A percentile compares a stretch with the other conserved stretches of the same genome.
phyloP scores from a whole-genome alignment of 2,797 vertebrate genomes.

The Tangara arthus region DNA sequence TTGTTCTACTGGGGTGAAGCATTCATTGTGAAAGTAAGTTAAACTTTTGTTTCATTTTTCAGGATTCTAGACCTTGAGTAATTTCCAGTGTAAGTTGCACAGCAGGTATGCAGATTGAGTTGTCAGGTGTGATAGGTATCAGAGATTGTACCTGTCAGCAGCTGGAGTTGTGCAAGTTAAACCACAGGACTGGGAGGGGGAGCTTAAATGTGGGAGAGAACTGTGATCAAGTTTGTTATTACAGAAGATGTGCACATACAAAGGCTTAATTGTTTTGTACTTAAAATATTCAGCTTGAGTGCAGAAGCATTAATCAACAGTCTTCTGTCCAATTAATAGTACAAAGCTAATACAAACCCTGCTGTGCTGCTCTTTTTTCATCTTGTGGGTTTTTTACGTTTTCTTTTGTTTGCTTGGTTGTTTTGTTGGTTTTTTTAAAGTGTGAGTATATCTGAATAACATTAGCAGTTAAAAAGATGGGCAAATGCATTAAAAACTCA shows the following conservation, averaged over 20 bases:
- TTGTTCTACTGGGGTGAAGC: neutral
- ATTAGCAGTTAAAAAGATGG: neutral
- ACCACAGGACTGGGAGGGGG: neutral
- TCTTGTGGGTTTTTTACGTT: neutral
- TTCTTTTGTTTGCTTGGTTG: neutral
- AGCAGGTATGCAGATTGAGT: neutral
- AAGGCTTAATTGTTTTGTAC: constrained; percentile 26
- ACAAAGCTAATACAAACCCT: constrained; percentile 6
- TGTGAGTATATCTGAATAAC: neutral
- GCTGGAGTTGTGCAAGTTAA: neutral
- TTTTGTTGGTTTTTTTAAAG: neutral
- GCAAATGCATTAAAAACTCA: neutral
- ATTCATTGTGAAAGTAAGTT: neutral
- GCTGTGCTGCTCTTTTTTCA: neutral
- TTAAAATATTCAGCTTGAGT: neutral
- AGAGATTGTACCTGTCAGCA: neutral
- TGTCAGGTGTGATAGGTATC: neutral
- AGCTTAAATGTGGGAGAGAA: neutral
- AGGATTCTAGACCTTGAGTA: neutral
- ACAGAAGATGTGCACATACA: constrained; percentile 24
- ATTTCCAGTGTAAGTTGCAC: neutral
- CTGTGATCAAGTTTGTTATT: constrained; percentile 4
- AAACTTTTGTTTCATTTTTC: neutral
- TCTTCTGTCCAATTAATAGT: constrained; percentile 32
- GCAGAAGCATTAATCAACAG: constrained; percentile 35